Conservation (phyloP, 1,140 invertebrate genomes). For the Drosophila bifasciata region DNA sequence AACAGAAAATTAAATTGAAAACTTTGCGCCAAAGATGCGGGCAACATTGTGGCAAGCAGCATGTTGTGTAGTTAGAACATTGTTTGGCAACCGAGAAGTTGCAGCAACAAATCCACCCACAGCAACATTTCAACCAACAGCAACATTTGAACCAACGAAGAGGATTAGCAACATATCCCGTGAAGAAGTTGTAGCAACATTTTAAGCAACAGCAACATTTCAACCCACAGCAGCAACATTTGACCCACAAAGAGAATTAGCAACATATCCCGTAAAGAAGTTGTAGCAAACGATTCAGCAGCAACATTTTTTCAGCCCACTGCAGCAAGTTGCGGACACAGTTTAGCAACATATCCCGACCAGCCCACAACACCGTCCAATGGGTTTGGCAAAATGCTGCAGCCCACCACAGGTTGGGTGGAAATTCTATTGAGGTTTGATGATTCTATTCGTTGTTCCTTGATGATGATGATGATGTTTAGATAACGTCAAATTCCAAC, state of each 20-base stretch:
- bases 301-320: too few species aligned
- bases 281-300: too few species aligned
- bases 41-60: constrained; percentile 33
- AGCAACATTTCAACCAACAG: too few species aligned
- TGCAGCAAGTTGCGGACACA: too few species aligned
- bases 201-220: neutral
- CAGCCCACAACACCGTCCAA: constrained; percentile 45
- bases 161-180: neutral
- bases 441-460: constrained; percentile 9
- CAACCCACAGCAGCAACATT: constrained; percentile 5
- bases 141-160: constrained; percentile 11
- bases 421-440: constrained; percentile 11
- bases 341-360: constrained; percentile 8
- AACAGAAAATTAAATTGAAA: constrained; percentile 71
- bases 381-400: too few species aligned
- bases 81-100: constrained; percentile 1
- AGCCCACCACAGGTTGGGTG: too few species aligned
- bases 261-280: neutral
- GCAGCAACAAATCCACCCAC: neutral
- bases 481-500: constrained; percentile 30
- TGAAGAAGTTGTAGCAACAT: constrained; percentile 16
- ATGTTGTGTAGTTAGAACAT: constrained; percentile 36
- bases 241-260: too few species aligned
- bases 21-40: constrained; percentile 22
- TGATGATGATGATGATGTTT: constrained; percentile 37